Base-by-base conservation (phyloP, 2,888 invertebrate species). In the Lingula anatina region DNA sequence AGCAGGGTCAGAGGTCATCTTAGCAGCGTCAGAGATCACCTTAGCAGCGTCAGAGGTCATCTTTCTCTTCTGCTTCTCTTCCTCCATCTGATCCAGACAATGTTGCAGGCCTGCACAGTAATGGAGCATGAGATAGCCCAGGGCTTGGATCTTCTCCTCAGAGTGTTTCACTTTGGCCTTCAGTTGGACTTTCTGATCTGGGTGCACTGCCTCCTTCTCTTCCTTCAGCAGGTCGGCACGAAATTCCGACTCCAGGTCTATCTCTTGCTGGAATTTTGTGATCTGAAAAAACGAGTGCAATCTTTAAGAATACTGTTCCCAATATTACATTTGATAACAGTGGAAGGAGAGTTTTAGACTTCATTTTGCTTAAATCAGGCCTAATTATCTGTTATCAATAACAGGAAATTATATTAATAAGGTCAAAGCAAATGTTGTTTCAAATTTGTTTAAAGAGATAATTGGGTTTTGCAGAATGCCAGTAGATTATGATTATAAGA, bases 41-140 rank as follows among this genome's bases (percentile, higher is more conserved):
- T 7, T 31, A 31, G 7, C 9, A 31, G 7, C 35, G n/a, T n/a
- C n/a, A n/a, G n/a, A n/a, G n/a, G n/a, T n/a, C n/a, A n/a, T n/a
- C n/a, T n/a, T n/a, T n/a, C n/a, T n/a, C n/a, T n/a, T 56, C 31
- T 54, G 53, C 20, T 55, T 42, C 26, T 56, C 56, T 36, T 57
- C 77, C 51, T 77, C 77, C 53, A 75, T 58, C 37, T 62, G 79
- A 77, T 73, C 85, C 77, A 86, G 83, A 72, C 87, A 86, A 62
- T 88, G 85, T 71, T 95, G 94, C 51, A 95, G 83, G 2, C 92
- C 95, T 3, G 94, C 89, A 78, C 94, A 96, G 77, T 92, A 90
- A 78, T 95, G 93, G 59, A 96, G 80, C 87, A 95, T 89, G 57
- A 95, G 83, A 46, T 95, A 88, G 44, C 93, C 91, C 55, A 96